These are phyloP conservation scores for Nesidiocoris tenuis DNA, from an alignment of 2,888 invertebrate species.

Conservation along the genomic window DNA sequence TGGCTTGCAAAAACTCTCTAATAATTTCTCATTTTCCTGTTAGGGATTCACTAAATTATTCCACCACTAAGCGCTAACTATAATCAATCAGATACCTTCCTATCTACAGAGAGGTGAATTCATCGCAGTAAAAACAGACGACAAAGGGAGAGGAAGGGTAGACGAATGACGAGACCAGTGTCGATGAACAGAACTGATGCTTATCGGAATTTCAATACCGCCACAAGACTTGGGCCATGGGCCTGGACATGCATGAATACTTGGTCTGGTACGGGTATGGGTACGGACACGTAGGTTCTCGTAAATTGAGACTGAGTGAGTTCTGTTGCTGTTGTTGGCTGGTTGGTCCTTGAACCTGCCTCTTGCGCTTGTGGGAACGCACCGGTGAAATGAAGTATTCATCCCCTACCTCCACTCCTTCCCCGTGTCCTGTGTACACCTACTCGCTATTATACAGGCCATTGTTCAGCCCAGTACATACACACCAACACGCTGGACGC, in stretches of 20 bases:
- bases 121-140: too few relatives aligned
- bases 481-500: not conserved
- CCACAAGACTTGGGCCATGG: not conserved
- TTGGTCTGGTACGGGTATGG: not conserved
- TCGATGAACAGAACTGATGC: not conserved
- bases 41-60: too few relatives aligned
- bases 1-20: too few relatives aligned
- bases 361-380: conserved; percentile 15
- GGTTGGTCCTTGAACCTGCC: conserved; percentile 32
- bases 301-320: not conserved
- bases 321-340: conserved; percentile 1
- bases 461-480: not conserved
- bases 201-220: not conserved
- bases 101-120: too few relatives aligned
- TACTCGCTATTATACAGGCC: conserved; percentile 7
- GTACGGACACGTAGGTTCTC: not conserved
- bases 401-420: not conserved
- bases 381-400: conserved; percentile 24
- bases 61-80: too few relatives aligned
- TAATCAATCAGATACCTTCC: too few relatives aligned
- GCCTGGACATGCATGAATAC: not conserved
- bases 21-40: too few relatives aligned
- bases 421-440: too few relatives aligned
- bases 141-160: not conserved
- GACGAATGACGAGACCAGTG: not conserved